Conservation (phyloP, 1,140 invertebrate species). For the Megalonaias nervosa region DNA sequence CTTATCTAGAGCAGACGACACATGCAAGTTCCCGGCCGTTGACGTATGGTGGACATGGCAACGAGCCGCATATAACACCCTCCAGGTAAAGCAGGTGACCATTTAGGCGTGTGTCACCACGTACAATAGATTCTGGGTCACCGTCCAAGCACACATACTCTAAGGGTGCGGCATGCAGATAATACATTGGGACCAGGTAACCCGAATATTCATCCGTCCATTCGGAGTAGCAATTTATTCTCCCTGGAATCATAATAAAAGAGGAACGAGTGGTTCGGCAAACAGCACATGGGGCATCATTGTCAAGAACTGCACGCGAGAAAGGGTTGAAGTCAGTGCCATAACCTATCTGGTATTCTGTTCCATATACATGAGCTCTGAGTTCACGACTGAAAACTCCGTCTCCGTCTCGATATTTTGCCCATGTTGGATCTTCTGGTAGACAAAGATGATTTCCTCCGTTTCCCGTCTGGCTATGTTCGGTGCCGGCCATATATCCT, state of each 20-base stretch:
- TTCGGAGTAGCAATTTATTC: slow-evolving; percentile 24
- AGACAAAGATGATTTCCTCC: slow-evolving; percentile 13
- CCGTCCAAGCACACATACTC: slow-evolving; percentile 15
- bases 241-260: slow-evolving; percentile 29
- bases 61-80: slow-evolving; percentile 18
- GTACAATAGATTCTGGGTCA: neutral
- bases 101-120: neutral
- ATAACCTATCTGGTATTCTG: neutral
- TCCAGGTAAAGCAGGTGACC: slow-evolving; percentile 9
- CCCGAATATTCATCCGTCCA: slow-evolving; percentile 34
- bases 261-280: slow-evolving; percentile 3
- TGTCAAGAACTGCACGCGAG: neutral
- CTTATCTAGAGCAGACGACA: slow-evolving; percentile 15
- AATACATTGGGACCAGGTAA: slow-evolving; percentile 14
- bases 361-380: slow-evolving; percentile 3
- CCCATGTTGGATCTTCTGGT: slow-evolving; percentile 10
- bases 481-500: slow-evolving; percentile 11
- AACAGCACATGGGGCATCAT: slow-evolving; percentile 28
- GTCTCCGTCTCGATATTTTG: neutral
- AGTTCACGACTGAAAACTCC: neutral
- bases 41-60: too few relatives aligned
- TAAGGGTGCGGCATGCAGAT: neutral
- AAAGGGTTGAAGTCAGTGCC: neutral
- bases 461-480: neutral
- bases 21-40: slow-evolving; percentile 13